A percentile compares a stretch with the other conserved stretches of the same genome.
phyloP scores from a whole-genome alignment of 2,888 invertebrate species.

The Eristalis tenax region DNA sequence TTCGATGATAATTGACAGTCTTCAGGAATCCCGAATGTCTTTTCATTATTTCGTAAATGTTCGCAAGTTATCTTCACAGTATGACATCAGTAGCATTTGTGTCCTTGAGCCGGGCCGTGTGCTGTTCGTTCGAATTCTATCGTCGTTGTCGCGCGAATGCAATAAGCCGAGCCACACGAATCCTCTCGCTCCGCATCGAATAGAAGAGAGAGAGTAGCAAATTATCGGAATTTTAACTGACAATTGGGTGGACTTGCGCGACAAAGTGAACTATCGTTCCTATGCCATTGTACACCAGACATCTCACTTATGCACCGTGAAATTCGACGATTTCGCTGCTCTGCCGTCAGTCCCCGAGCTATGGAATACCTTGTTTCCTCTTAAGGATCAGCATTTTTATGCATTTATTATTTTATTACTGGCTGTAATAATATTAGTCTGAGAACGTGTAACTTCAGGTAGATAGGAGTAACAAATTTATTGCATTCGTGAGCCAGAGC shows the following conservation, averaged over 20 bases:
- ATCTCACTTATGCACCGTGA: slow-evolving; percentile 68
- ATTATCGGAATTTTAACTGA: slow-evolving; percentile 65
- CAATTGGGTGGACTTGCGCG: slow-evolving; percentile 66
- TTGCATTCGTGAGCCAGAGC: neutral
- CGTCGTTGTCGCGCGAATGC: slow-evolving; percentile 65
- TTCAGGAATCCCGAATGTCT: slow-evolving; percentile 73
- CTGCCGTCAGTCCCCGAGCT: neutral
- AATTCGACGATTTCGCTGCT: slow-evolving; percentile 40
- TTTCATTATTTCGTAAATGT: slow-evolving; percentile 76
- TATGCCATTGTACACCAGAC: slow-evolving; percentile 33
- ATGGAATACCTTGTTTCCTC: slow-evolving; percentile 31
- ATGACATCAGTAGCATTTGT: slow-evolving; percentile 72
- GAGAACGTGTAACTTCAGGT: slow-evolving; percentile 34
- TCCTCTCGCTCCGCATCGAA: slow-evolving; percentile 18
- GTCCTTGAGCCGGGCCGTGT: slow-evolving; percentile 45
- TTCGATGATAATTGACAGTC: slow-evolving; percentile 67
- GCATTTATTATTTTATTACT: slow-evolving; percentile 67
- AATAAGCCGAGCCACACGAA: slow-evolving; percentile 68
- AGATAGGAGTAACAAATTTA: slow-evolving; percentile 14
- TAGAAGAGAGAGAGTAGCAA: slow-evolving; percentile 42
- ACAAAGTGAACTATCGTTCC: slow-evolving; percentile 44
- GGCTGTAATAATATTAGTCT: slow-evolving; percentile 49
- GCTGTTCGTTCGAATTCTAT: slow-evolving; percentile 4
- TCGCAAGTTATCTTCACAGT: slow-evolving; percentile 78
- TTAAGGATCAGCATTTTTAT: slow-evolving; percentile 61